These are phyloP conservation scores for Nymphicus hollandicus DNA, from an alignment of 2,113 vertebrate species.

Conservation along the genomic window DNA sequence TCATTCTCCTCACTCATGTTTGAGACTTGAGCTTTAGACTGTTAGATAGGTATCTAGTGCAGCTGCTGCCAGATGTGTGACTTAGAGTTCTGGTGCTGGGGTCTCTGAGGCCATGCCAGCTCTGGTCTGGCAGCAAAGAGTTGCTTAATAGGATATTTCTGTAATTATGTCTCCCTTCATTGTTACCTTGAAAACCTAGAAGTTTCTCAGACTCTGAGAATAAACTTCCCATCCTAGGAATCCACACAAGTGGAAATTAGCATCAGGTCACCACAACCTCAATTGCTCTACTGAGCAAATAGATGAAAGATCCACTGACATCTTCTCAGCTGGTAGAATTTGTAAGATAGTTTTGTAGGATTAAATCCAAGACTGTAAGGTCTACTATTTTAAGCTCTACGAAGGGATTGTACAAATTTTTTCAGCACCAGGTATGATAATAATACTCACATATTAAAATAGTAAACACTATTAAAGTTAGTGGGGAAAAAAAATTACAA, in stretches of 20 bases:
- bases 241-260: not conserved
- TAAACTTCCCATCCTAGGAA: not conserved
- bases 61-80: not conserved
- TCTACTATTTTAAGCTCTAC: not conserved
- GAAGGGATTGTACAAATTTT: not conserved
- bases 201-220: not conserved
- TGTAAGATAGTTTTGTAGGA: not conserved
- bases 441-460: not conserved
- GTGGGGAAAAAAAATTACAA: not conserved
- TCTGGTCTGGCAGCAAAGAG: not conserved
- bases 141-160: not conserved
- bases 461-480: not conserved
- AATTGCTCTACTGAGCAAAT: not conserved
- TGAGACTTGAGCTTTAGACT: not conserved
- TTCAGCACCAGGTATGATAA: not conserved
- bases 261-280: not conserved
- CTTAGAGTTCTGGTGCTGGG: not conserved
- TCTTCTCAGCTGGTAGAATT: not conserved
- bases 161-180: not conserved
- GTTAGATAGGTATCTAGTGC: not conserved
- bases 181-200: not conserved
- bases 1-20: not conserved
- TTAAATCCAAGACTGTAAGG: not conserved
- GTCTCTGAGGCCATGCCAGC: not conserved
- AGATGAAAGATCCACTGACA: not conserved